phyloP scores from a whole-genome alignment of 2,797 vertebrate species.

The Sebastes steindachneri region DNA sequence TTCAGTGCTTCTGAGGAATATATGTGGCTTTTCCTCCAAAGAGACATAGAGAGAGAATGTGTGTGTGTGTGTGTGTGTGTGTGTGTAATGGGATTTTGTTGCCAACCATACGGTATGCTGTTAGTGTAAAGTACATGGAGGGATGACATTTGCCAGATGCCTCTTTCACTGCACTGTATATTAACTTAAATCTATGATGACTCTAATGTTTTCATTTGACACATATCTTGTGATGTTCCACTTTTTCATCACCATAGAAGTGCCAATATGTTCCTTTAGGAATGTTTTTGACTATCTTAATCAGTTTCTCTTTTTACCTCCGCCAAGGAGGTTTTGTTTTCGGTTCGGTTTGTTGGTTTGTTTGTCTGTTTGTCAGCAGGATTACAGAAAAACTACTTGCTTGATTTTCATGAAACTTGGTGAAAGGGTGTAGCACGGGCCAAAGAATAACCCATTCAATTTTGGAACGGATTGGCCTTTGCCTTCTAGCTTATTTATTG shows the following conservation, averaged over 20 bases:
- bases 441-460: neutral
- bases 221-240: constrained; percentile 25
- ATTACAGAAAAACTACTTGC: neutral
- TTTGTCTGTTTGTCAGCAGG: neutral
- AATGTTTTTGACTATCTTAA: constrained; percentile 33
- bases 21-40: constrained; percentile 51
- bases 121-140: constrained; percentile 26
- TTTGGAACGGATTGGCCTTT: neutral
- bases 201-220: constrained; percentile 42
- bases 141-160: constrained; percentile 16
- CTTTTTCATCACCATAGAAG: constrained; percentile 57
- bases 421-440: neutral
- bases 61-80: constrained; percentile 3
- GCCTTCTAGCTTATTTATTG: constrained; percentile 64
- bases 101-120: constrained; percentile 20
- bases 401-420: neutral
- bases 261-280: constrained; percentile 54
- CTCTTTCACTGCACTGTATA: constrained; percentile 44
- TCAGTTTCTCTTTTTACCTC: constrained; percentile 21
- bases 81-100: constrained; percentile 36
- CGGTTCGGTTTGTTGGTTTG: neutral
- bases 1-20: constrained; percentile 42
- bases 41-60: neutral
- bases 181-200: constrained; percentile 29
- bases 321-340: neutral